Conservation (phyloP, 2,888 invertebrate genomes). For the Polylopha cassiicola region DNA sequence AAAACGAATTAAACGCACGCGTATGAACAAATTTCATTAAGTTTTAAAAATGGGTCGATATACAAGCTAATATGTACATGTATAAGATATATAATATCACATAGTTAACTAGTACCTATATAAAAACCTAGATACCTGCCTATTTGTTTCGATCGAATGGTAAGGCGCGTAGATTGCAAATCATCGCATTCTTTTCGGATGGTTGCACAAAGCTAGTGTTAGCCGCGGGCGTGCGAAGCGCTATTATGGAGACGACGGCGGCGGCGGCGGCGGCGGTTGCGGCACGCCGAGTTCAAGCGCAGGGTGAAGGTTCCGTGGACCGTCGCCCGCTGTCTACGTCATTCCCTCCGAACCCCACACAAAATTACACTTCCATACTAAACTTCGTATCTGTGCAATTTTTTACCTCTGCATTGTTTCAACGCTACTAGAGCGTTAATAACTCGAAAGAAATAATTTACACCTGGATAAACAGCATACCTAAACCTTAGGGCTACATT, state of each 20-base stretch:
- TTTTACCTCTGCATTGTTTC: no score
- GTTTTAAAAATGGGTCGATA: no score
- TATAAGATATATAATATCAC: no score
- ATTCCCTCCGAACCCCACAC: conserved; percentile 3
- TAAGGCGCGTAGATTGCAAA: conserved; percentile 38
- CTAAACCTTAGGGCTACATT: conserved; percentile 7
- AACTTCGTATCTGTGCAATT: no score
- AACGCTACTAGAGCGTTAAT: no score
- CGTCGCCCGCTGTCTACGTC: conserved; percentile 23
- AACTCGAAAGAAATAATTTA: no score
- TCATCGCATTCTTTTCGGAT: conserved; percentile 49
- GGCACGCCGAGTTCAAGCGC: conserved; percentile 64
- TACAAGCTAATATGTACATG: no score
- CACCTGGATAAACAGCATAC: conserved; percentile 4
- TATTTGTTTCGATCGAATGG: conserved; percentile 10
- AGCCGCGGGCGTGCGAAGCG: not conserved
- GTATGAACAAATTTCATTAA: no score
- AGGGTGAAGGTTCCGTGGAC: conserved; percentile 67
- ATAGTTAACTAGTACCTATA: no score
- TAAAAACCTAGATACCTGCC: no score
- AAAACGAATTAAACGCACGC: no score
- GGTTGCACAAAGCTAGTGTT: conserved; percentile 50
- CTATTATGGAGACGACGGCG: conserved; percentile 33
- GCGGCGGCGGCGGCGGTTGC: conserved; percentile 27
- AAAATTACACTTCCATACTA: no score